Conservation (phyloP, 2,797 vertebrate species). For the Choloepus didactylus region DNA sequence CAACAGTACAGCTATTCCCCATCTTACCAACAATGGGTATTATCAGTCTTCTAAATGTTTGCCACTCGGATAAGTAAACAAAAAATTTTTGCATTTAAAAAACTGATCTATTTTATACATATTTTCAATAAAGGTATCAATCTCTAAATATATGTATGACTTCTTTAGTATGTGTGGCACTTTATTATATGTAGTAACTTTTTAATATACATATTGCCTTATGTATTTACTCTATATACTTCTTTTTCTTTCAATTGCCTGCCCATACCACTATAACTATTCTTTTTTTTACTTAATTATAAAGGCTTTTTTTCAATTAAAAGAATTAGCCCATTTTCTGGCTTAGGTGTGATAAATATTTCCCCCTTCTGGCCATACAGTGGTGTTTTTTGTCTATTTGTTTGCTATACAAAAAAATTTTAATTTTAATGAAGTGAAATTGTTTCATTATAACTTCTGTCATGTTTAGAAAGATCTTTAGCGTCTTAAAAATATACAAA, state of each 20-base stretch:
- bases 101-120: conserved; percentile 40
- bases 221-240: conserved; percentile 41
- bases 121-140: not conserved
- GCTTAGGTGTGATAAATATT: not conserved
- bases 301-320: conserved; percentile 40
- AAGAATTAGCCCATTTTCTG: conserved; percentile 36
- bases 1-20: conserved; percentile 30
- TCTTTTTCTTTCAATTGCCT: conserved; percentile 26
- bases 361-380: not conserved
- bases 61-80: conserved; percentile 27
- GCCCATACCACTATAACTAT: not conserved
- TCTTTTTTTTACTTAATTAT: not conserved
- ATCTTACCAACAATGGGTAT: conserved; percentile 20
- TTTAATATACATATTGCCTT: not conserved
- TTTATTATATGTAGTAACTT: not conserved
- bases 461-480: conserved; percentile 39
- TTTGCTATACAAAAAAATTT: conserved; percentile 6
- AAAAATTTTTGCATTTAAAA: conserved; percentile 1
- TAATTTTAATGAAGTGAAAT: conserved; percentile 46
- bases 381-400: not conserved
- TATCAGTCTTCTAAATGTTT: conserved; percentile 57
- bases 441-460: conserved; percentile 5
- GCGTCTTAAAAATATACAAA: not conserved
- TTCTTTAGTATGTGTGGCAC: not conserved
- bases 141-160: not conserved